phyloP scores from a whole-genome alignment of 2,113 vertebrate species.

The Barbus barbus region DNA sequence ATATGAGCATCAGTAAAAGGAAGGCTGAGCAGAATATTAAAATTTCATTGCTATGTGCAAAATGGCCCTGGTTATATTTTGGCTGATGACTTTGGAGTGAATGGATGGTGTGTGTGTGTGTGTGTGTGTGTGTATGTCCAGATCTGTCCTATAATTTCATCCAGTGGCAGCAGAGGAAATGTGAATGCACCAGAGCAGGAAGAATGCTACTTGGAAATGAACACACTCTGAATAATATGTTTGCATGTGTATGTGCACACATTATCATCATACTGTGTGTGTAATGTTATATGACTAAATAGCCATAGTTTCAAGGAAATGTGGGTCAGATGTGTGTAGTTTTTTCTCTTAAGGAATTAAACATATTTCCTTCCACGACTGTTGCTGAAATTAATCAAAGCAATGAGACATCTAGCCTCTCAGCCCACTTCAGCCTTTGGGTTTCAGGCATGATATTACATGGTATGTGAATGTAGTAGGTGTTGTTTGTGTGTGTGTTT shows the following conservation, averaged over 20 bases:
- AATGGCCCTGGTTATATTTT: constrained; percentile 16
- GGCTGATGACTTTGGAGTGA: constrained; percentile 16
- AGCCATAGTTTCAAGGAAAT: neutral
- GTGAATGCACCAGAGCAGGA: constrained; percentile 23
- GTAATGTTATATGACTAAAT: neutral
- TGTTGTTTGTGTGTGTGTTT: constrained; percentile 13
- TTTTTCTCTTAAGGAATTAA: neutral
- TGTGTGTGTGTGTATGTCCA: neutral
- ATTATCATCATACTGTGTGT: neutral
- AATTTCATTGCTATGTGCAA: constrained; percentile 33
- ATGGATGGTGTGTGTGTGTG: neutral
- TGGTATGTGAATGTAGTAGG: constrained; percentile 16
- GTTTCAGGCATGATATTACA: constrained; percentile 31
- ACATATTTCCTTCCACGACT: constrained; percentile 19
- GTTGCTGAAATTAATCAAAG: constrained; percentile 36
- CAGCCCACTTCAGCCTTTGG: neutral
- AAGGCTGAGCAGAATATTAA: neutral
- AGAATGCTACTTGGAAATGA: neutral
- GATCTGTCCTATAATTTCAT: constrained; percentile 14
- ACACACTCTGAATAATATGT: constrained; percentile 10
- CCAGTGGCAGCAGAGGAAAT: constrained; percentile 5
- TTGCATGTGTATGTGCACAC: neutral
- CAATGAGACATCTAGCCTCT: constrained; percentile 24
- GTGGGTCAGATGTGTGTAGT: neutral
- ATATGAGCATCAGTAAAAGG: constrained; percentile 3